Evolutionary conservation across 1,140 invertebrate genomes (phyloP), one percentile per base, ranked within the genome.

Genomic region (Adelges cooleyi): DNA sequence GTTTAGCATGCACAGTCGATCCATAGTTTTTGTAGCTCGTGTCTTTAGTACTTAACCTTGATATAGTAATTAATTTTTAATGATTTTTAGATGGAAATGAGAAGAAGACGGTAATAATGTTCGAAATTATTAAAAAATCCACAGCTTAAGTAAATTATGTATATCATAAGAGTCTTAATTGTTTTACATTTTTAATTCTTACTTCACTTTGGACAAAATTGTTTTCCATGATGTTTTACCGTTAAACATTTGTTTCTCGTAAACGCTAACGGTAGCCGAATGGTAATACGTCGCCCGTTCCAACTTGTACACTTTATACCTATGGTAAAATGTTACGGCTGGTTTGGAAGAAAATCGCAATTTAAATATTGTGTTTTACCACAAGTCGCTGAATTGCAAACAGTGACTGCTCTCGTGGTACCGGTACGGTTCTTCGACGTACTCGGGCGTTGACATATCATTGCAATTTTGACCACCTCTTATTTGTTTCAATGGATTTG

Each of bases 191-290:
- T 36, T 10, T 22, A 29, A 5, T 33, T 22, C 52, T 22, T 22
- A 54, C 52, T 54, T 54, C 1, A 54, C 52, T 40, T 54, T 54
- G 6, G 52, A 54, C 22, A 54, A n/a, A 4, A 54, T 54, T 40
- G 38, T 40, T n/a, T n/a, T 23, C 13, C 42, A 54, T 1, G 2
- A 2, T 0, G 52, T 29, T 25, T 10, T n/a, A 40, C 25, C 2
- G 17, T 40, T 10, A 5, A 1, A n/a, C 5, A 8, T 23, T n/a
- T 54, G n/a, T 15, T 54, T 54, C 23, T 54, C 36, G 25, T 40
- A 54, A 11, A 54, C 15, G 25, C 52, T 54, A 10, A 54, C 42
- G n/a, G 52, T 54, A n/a, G 42, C 15, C 2, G 52, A 54, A 40
- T 54, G 36, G 18, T 17, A 40, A 23, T 54, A 54, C 10, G 52